phyloP scores from a whole-genome alignment of 2,113 vertebrate genomes.

The Crotalus helleri region DNA sequence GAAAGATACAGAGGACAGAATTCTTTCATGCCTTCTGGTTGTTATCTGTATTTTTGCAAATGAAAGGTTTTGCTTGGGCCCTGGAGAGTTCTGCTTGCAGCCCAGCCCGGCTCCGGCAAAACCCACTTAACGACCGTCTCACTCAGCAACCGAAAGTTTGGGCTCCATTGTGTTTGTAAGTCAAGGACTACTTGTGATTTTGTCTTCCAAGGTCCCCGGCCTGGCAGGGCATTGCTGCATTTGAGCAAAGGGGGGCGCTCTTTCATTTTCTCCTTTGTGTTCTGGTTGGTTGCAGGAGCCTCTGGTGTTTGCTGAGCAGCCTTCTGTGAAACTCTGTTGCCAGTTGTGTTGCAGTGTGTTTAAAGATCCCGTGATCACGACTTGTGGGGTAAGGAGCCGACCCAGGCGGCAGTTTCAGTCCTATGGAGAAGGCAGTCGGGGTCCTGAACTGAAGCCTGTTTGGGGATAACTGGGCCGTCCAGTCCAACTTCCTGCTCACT shows the following conservation, averaged over 20 bases:
- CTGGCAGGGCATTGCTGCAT: background rate
- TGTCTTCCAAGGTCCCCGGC: background rate
- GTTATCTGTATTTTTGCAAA: background rate
- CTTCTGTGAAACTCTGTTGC: constrained; percentile 94
- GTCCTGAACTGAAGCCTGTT: background rate
- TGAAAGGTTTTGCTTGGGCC: background rate
- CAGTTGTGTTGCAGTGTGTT: constrained; percentile 96
- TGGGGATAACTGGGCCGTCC: background rate
- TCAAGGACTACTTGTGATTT: too few species aligned
- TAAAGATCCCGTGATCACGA: constrained; percentile 98
- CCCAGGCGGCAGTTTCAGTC: too few species aligned
- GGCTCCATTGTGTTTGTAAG: background rate
- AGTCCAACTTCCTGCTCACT: background rate
- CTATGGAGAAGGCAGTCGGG: background rate
- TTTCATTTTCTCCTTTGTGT: background rate
- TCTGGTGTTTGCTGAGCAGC: constrained; percentile 94
- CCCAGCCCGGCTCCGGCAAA: background rate
- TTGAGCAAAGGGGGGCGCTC: background rate
- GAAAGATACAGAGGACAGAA: background rate
- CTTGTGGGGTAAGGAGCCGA: constrained; percentile 86
- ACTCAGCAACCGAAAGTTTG: background rate
- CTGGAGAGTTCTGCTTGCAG: background rate
- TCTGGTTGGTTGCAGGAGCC: constrained; percentile 77
- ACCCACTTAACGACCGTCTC: background rate
- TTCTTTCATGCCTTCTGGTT: background rate